These are phyloP conservation scores for Epizoanthus fatuus DNA, from an alignment of 92 coral and sea anemone species.

Conservation along the genomic window DNA sequence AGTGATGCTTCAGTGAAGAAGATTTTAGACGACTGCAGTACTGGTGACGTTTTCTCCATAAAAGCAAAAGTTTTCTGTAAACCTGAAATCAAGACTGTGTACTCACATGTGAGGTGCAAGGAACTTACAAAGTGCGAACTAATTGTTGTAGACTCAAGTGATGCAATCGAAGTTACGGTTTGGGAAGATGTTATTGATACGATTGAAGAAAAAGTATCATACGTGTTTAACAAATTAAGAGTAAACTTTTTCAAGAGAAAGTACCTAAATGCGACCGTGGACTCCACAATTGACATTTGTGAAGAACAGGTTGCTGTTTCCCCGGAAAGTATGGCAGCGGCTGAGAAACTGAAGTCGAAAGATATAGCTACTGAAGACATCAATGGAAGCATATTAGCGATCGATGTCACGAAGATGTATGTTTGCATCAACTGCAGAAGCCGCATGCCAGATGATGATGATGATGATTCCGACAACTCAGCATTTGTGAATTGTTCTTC, in stretches of 20 bases:
- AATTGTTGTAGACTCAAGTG: constrained; percentile 50
- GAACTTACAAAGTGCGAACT: constrained; percentile 54
- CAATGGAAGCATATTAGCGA: too few species aligned
- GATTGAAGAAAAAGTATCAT: constrained; percentile 16
- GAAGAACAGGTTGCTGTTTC: too few species aligned
- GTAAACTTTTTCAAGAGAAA: too few species aligned
- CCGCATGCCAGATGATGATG: not conserved
- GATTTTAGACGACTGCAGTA: constrained; percentile 19
- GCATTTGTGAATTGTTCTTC: constrained; percentile 37
- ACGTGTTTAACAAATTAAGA: too few species aligned
- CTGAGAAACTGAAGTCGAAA: too few species aligned
- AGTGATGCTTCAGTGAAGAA: constrained; percentile 31
- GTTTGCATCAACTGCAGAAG: constrained; percentile 45
- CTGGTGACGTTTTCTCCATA: constrained; percentile 54
- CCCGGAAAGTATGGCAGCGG: too few species aligned
- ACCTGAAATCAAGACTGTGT: constrained; percentile 28
- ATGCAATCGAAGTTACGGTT: constrained; percentile 38
- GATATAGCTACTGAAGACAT: too few species aligned
- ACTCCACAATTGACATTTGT: too few species aligned
- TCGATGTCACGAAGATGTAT: not conserved
- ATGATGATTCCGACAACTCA: constrained; percentile 15
- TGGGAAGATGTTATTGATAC: constrained; percentile 45
- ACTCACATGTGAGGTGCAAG: constrained; percentile 28
- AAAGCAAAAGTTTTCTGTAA: constrained; percentile 57
- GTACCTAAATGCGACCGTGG: too few species aligned